phyloP scores from a whole-genome alignment of 1,140 invertebrate species.

The Geopemphigus sp. region DNA sequence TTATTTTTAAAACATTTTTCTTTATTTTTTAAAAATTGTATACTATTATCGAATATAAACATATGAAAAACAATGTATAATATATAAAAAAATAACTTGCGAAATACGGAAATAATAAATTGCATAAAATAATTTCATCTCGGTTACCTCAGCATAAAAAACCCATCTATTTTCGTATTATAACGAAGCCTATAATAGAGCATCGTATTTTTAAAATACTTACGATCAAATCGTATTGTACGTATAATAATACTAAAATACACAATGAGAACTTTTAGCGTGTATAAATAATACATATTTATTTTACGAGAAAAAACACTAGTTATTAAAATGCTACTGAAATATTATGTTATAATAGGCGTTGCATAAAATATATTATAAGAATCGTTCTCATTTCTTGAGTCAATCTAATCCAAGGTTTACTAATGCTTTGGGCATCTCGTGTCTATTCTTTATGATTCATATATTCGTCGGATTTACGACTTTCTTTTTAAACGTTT shows the following conservation, averaged over 20 bases:
- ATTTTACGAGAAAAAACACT: background rate
- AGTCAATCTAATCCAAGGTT: slow-evolving; percentile 30
- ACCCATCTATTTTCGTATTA: too few species aligned
- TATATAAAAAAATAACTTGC: too few species aligned
- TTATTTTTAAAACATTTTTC: too few species aligned
- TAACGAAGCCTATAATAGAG: too few species aligned
- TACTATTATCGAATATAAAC: too few species aligned
- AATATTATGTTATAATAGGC: background rate
- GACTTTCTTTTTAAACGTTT: slow-evolving; percentile 35
- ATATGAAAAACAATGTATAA: too few species aligned
- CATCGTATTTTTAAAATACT: background rate
- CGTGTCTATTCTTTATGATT: slow-evolving; percentile 9
- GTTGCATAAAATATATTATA: slow-evolving; percentile 14
- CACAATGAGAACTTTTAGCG: too few species aligned
- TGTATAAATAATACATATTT: background rate
- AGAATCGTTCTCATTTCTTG: background rate
- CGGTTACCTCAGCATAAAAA: too few species aligned
- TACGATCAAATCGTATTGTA: background rate
- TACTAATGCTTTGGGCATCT: slow-evolving; percentile 2
- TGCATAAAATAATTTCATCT: too few species aligned
- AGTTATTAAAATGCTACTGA: background rate
- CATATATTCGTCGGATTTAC: background rate
- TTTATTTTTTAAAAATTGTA: too few species aligned
- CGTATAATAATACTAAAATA: background rate
- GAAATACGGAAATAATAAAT: too few species aligned